Conservation (phyloP, 2,888 invertebrate genomes). For the Tholera decimalis region DNA sequence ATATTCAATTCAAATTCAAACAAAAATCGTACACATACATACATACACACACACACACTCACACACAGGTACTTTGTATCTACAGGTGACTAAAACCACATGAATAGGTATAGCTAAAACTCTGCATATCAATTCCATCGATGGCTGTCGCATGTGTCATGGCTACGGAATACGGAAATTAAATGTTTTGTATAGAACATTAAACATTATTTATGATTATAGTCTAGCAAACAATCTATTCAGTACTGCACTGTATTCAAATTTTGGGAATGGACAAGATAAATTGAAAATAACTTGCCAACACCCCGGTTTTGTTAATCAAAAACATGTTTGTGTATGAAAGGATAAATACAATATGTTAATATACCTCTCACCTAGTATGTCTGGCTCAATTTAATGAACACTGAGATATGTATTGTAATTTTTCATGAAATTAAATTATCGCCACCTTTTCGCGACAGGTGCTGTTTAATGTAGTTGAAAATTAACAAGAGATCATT, state of each 20-base stretch:
- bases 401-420: too few species aligned
- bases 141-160: conserved; percentile 64
- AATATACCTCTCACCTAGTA: too few species aligned
- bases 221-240: conserved; percentile 58
- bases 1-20: conserved; percentile 10
- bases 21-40: conserved; percentile 19
- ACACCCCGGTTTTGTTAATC: not conserved
- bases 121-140: conserved; percentile 69
- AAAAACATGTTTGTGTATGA: not conserved
- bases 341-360: not conserved
- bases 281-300: conserved; percentile 23
- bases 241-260: conserved; percentile 39
- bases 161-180: conserved; percentile 78
- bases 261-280: conserved; percentile 23
- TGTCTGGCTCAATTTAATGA: too few species aligned
- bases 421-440: too few species aligned
- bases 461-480: too few species aligned
- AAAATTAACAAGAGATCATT: too few species aligned
- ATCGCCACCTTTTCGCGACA: too few species aligned
- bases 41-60: conserved; percentile 10
- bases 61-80: conserved; percentile 22
- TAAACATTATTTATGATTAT: conserved; percentile 78
- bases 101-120: too few species aligned
- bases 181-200: conserved; percentile 80
- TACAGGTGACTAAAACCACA: conserved; percentile 43